These are phyloP conservation scores for Phalera bucephala DNA, from an alignment of 2,888 invertebrate genomes.

Conservation along the genomic window DNA sequence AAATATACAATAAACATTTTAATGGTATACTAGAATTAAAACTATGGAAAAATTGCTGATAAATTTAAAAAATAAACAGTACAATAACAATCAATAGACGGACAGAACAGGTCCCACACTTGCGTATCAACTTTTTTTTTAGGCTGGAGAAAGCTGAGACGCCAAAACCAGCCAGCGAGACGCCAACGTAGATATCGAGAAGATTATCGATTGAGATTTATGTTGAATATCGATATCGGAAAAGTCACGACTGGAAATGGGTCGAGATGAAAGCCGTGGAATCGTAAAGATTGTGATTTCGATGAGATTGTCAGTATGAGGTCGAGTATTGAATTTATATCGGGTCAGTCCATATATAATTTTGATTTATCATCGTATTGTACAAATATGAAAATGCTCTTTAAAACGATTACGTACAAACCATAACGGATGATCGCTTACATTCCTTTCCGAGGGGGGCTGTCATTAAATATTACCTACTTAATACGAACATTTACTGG, in stretches of 20 bases:
- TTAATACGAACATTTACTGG: too few relatives aligned
- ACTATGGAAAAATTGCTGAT: too few relatives aligned
- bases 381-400: conserved; percentile 1
- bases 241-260: conserved; percentile 31
- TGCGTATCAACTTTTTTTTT: conserved; percentile 50
- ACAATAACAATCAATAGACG: conserved; percentile 41
- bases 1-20: too few relatives aligned
- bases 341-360: conserved; percentile 1
- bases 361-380: conserved; percentile 2
- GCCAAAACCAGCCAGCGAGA: conserved; percentile 34
- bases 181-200: conserved; percentile 24
- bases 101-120: conserved; percentile 42
- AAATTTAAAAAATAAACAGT: too few relatives aligned
- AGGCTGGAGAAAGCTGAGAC: conserved; percentile 60
- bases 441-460: too few relatives aligned
- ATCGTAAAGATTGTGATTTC: conserved; percentile 5
- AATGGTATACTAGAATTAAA: too few relatives aligned
- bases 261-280: conserved; percentile 13
- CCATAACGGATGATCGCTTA: too few relatives aligned
- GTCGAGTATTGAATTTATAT: conserved; percentile 1
- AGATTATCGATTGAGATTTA: conserved; percentile 39
- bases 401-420: too few relatives aligned
- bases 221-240: conserved; percentile 35
- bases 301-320: conserved; percentile 6
- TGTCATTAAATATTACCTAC: too few relatives aligned